phyloP scores from a whole-genome alignment of 1,140 invertebrate species.

The Drosophila carrolli region DNA sequence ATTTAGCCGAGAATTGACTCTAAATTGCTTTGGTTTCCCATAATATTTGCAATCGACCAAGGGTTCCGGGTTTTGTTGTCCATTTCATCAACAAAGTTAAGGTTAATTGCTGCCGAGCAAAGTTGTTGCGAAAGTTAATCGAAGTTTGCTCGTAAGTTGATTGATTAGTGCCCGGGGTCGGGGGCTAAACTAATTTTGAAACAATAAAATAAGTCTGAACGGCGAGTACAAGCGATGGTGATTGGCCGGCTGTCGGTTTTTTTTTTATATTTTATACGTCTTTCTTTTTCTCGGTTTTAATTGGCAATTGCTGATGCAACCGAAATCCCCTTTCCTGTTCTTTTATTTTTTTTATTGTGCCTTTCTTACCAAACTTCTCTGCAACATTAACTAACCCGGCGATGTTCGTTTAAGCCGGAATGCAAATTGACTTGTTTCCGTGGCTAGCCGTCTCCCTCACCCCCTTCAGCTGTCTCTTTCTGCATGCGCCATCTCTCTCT shows the following conservation, averaged over 20 bases:
- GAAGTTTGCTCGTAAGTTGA: constrained; percentile 26
- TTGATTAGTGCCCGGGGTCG: constrained; percentile 14
- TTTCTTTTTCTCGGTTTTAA: background rate
- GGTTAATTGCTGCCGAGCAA: constrained; percentile 29
- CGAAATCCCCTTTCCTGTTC: constrained; percentile 7
- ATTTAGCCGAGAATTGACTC: background rate
- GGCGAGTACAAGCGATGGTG: constrained; percentile 12
- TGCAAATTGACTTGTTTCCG: constrained; percentile 81
- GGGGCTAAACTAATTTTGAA: constrained; percentile 32
- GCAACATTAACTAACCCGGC: constrained; percentile 40
- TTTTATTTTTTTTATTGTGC: background rate
- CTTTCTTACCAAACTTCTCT: constrained; percentile 9
- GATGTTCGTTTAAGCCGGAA: constrained; percentile 73
- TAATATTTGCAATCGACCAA: background rate
- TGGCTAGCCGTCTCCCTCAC: constrained; percentile 22
- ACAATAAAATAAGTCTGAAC: constrained; percentile 35
- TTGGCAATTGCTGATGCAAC: constrained; percentile 4
- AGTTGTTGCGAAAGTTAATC: constrained; percentile 23
- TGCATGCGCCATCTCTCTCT: constrained; percentile 1
- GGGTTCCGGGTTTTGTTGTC: background rate
- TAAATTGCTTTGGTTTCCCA: background rate
- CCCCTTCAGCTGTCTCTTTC: background rate
- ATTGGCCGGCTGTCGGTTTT: constrained; percentile 13
- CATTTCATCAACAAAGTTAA: constrained; percentile 28
- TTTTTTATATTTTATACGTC: too few relatives aligned